phyloP scores from a whole-genome alignment of 2,888 invertebrate genomes.

The Drosophila borealis region DNA sequence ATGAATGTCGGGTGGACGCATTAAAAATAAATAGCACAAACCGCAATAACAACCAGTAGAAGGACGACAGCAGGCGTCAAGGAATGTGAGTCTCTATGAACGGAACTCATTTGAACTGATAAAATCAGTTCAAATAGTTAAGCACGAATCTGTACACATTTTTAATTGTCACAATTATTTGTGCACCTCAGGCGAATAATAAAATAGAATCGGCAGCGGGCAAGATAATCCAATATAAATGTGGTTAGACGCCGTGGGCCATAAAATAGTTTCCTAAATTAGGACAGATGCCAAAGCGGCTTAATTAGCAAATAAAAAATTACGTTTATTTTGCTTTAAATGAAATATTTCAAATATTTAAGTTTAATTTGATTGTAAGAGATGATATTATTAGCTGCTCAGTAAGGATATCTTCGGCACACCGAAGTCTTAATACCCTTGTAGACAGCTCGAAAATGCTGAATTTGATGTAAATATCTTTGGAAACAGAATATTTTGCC shows the following conservation, averaged over 20 bases:
- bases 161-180: slow-evolving; percentile 66
- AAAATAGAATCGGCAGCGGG: background rate
- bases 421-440: too few relatives aligned
- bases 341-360: background rate
- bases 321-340: slow-evolving; percentile 5
- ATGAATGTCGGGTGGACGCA: background rate
- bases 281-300: slow-evolving; percentile 6
- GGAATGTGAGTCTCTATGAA: slow-evolving; percentile 3
- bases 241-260: slow-evolving; percentile 9
- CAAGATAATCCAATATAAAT: slow-evolving; percentile 1
- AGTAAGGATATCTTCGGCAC: too few relatives aligned
- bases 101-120: slow-evolving; percentile 39
- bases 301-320: slow-evolving; percentile 18
- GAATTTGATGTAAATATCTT: too few relatives aligned
- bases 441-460: too few relatives aligned
- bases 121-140: slow-evolving; percentile 50
- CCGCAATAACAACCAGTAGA: slow-evolving; percentile 6
- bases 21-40: slow-evolving; percentile 32
- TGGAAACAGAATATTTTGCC: too few relatives aligned
- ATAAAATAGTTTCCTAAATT: slow-evolving; percentile 14
- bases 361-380: background rate
- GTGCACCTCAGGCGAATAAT: slow-evolving; percentile 9
- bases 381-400: background rate
- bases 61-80: background rate
- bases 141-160: slow-evolving; percentile 58